Evolutionary conservation across 2,888 invertebrate genomes (phyloP), one percentile per base, ranked within the genome.

Genomic region (Sphecodes monilicornis): DNA sequence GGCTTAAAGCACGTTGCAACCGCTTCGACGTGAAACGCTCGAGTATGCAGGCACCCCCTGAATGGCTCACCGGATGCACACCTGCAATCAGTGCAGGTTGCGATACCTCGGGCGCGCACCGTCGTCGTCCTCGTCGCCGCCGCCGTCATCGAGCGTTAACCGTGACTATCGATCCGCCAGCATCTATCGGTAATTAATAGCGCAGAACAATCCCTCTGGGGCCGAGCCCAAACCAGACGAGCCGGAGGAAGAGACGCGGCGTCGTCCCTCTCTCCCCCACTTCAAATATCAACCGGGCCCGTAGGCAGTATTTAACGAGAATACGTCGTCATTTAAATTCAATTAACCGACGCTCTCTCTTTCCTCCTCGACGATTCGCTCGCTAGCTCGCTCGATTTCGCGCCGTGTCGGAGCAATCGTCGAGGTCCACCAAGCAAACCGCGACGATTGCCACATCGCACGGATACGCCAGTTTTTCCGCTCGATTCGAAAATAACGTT

Each of bases 1-100:
- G 77, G 68, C 76, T 79, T 80, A 82, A 85, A 89, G 66, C 86
- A 39, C 86, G 77, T 76, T 82, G 89, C 83, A 78, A 69, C 76
- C 41, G 76, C 73, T 64, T 86, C 87, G 86, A 74, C 86, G 80
- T 60, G 88, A 86, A 88, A 86, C 86, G 81, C 78, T 77, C 83
- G 86, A 68, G 76, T 66, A 81, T 83, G 87, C 84, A 84, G 82
- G 80, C 84, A 89, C 80, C 82, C 90, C 78, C 85, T 85, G 88
- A 88, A 85, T 85, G 87, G 90, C 80, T 84, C 80, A 88, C 90
- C 92, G 92, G 91, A 92, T 92, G 91, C 89, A 86, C 90, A 91
- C 91, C 90, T 91, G 89, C 88, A 80, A 88, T 86, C 86, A 87
- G 82, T 78, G 70, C 86, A 81, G 84, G 86, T 89, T 88, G 88